These are phyloP conservation scores for Probaryconus sp. DNA, from an alignment of 1,140 invertebrate genomes.

Conservation along the genomic window DNA sequence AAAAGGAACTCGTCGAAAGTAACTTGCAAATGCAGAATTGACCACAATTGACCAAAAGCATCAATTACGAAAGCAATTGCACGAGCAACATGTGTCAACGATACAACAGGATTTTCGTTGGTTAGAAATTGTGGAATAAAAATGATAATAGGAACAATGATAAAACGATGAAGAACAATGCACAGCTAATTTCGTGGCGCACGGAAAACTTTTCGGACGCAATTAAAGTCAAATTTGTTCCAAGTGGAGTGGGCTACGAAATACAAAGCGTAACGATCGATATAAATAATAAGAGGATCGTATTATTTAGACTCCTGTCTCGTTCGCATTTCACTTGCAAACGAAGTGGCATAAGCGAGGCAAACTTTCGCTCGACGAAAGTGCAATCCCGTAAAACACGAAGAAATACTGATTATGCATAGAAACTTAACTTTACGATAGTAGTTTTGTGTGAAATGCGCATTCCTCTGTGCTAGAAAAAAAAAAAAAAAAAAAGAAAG, in stretches of 20 bases:
- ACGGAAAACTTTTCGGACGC: background rate
- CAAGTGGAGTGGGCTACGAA: background rate
- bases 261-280: conserved; percentile 1
- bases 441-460: conserved; percentile 2
- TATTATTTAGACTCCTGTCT: conserved; percentile 20
- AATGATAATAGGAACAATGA: too few species aligned
- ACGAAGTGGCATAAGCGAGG: conserved; percentile 32
- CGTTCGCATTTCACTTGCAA: conserved; percentile 45
- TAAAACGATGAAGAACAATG: background rate
- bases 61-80: too few species aligned
- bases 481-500: conserved; percentile 4
- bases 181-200: background rate
- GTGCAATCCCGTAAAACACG: conserved; percentile 32
- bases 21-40: too few species aligned
- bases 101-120: too few species aligned
- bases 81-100: too few species aligned
- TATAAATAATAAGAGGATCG: conserved; percentile 28
- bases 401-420: conserved; percentile 47
- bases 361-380: conserved; percentile 53
- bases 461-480: conserved; percentile 5
- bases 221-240: conserved; percentile 3
- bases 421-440: conserved; percentile 29
- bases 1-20: too few species aligned
- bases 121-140: too few species aligned
- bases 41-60: too few species aligned